A percentile compares a stretch with the other conserved stretches of the same genome.
Evolutionary conservation across 2,888 invertebrate species (phyloP).

Genomic region (Uropetala carovei): DNA sequence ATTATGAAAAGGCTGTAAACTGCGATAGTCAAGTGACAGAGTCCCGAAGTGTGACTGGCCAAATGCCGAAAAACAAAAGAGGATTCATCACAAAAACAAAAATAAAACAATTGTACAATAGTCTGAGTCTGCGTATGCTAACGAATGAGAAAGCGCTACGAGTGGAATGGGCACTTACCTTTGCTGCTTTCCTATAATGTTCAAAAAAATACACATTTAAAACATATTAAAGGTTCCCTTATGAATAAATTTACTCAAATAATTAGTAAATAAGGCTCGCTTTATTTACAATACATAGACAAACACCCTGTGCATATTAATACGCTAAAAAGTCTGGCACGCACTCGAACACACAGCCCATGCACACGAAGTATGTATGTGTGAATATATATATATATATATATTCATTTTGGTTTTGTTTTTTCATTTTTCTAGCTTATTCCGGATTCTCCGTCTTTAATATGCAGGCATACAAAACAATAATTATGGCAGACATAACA

Average conservation of each 20-base stretch:
- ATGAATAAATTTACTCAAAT: constrained; percentile 67
- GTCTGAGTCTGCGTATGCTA: no score
- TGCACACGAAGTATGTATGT: constrained; percentile 4
- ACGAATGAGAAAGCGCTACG: no score
- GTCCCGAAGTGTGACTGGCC: no score
- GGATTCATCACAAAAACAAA: no score
- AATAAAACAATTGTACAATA: no score
- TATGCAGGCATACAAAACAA: constrained; percentile 3
- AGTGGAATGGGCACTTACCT: no score
- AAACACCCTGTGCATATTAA: constrained; percentile 68
- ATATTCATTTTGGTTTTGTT: constrained; percentile 26
- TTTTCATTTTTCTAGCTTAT: constrained; percentile 38
- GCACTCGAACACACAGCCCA: constrained; percentile 50
- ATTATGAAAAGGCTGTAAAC: no score
- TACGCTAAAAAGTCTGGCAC: constrained; percentile 62
- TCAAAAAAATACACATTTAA: not conserved
- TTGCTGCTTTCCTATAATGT: no score
- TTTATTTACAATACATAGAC: constrained; percentile 72
- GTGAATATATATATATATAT: constrained; percentile 41
- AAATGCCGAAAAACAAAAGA: no score
- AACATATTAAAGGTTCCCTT: not conserved
- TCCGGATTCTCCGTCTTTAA: constrained; percentile 19
- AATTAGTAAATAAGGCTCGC: constrained; percentile 71
- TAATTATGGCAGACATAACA: not conserved
- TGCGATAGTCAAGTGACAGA: no score